Conservation (phyloP, 1,140 invertebrate species). For the Diachasma alloeum region DNA sequence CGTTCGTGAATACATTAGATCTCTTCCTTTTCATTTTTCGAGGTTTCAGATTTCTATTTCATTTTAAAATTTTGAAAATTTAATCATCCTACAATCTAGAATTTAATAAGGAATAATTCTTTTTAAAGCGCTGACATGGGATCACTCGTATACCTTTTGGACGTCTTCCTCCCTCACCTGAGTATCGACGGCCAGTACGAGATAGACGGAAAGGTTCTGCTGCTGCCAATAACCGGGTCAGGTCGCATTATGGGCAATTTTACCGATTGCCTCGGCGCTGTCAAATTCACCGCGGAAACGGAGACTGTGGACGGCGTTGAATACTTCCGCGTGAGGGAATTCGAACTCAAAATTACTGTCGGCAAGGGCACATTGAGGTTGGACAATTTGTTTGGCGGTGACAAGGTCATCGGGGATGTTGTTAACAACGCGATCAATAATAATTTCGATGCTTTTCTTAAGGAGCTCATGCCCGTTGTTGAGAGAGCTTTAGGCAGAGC, state of each 20-base stretch:
- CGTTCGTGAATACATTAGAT: too few relatives aligned
- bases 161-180: constrained; percentile 67
- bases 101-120: too few relatives aligned
- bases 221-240: constrained; percentile 70
- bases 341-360: constrained; percentile 67
- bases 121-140: constrained; percentile 63
- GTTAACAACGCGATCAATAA: constrained; percentile 72
- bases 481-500: constrained; percentile 66
- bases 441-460: constrained; percentile 69
- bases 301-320: constrained; percentile 62
- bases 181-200: constrained; percentile 69
- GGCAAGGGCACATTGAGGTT: constrained; percentile 68
- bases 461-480: constrained; percentile 68
- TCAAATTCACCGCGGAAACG: constrained; percentile 62
- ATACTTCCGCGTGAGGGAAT: constrained; percentile 65
- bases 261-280: constrained; percentile 66
- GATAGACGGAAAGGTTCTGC: constrained; percentile 69
- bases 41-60: too few relatives aligned
- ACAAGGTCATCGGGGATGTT: constrained; percentile 64
- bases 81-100: too few relatives aligned
- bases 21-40: too few relatives aligned
- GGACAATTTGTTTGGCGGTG: constrained; percentile 72
- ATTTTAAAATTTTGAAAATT: too few relatives aligned
- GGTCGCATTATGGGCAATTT: constrained; percentile 72
- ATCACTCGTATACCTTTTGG: constrained; percentile 60